A percentile compares a stretch with the other conserved stretches of the same genome.
Conservation (phyloP, 64 coral and sea anemone genomes). For the Pachyseris speciosa region DNA sequence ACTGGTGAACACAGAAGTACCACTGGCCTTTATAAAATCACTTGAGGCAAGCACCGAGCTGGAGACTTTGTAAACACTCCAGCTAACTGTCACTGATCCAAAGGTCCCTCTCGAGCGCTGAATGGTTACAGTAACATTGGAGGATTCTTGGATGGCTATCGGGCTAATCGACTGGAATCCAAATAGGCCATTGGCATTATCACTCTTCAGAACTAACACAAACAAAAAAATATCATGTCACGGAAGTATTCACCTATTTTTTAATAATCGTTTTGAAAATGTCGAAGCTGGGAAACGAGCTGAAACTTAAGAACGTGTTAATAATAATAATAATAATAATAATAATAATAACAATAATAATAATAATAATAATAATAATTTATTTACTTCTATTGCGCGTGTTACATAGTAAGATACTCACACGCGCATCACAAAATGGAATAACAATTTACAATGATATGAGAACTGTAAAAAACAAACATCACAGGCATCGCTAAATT, state of each 20-base stretch:
- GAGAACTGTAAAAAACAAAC: too few species aligned
- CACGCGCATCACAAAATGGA: too few species aligned
- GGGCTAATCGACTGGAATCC: constrained; percentile 61
- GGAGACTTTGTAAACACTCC: constrained; percentile 73
- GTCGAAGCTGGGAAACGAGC: too few species aligned
- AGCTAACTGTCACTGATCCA: constrained; percentile 68
- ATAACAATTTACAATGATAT: too few species aligned
- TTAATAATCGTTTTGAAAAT: too few species aligned
- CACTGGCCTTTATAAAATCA: constrained; percentile 76
- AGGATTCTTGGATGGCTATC: constrained; percentile 44
- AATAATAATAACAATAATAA: too few species aligned
- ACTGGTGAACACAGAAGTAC: constrained; percentile 59
- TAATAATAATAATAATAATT: too few species aligned
- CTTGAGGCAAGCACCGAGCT: constrained; percentile 55
- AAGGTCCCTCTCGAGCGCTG: constrained; percentile 49
- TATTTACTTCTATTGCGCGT: too few species aligned
- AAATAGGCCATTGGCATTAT: constrained; percentile 98
- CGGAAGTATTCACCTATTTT: neutral
- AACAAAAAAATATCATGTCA: neutral
- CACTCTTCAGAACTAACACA: constrained; percentile 92
- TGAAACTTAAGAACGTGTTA: too few species aligned
- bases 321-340: too few species aligned
- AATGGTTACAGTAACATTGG: constrained; percentile 64
- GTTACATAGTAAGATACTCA: too few species aligned
- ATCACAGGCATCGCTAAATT: neutral